A percentile compares a stretch with the other conserved stretches of the same genome.
Conservation (phyloP, 2,888 invertebrate genomes). For the Mimumesa dahlbomi region DNA sequence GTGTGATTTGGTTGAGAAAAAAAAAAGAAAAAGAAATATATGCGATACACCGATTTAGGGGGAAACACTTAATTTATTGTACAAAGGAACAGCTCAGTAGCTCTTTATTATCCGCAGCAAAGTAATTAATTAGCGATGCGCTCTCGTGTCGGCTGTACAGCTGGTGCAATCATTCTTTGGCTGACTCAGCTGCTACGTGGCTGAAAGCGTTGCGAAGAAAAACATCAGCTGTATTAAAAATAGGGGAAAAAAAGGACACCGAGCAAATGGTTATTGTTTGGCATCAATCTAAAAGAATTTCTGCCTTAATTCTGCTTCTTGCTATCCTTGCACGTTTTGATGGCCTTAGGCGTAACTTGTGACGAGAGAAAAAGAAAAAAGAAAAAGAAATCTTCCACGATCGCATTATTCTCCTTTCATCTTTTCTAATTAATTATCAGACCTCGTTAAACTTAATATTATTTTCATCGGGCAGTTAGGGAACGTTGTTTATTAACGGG, state of each 20-base stretch:
- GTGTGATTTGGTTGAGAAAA: no score
- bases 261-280: constrained; percentile 44
- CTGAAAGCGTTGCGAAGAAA: constrained; percentile 38
- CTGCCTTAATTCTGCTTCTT: constrained; percentile 22
- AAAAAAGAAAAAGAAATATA: no score
- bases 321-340: not conserved
- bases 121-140: constrained; percentile 61
- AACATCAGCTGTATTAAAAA: constrained; percentile 45
- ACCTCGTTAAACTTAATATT: no score
- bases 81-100: constrained; percentile 44
- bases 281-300: constrained; percentile 39
- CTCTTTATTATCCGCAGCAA: constrained; percentile 46
- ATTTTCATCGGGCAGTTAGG: no score
- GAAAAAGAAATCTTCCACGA: no score
- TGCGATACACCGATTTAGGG: no score
- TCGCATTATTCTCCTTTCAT: no score
- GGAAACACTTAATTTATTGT: constrained; percentile 25
- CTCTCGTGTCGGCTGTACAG: constrained; percentile 44
- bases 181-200: constrained; percentile 54
- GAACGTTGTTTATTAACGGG: no score
- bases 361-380: no score
- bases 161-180: constrained; percentile 51
- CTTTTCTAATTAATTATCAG: no score
- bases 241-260: constrained; percentile 16
- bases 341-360: not conserved